Percentiles rank a stretch among this genome's conserved stretches.
phyloP scores from a whole-genome alignment of 2,888 invertebrate genomes.

The Lepidochrysops patricia region DNA sequence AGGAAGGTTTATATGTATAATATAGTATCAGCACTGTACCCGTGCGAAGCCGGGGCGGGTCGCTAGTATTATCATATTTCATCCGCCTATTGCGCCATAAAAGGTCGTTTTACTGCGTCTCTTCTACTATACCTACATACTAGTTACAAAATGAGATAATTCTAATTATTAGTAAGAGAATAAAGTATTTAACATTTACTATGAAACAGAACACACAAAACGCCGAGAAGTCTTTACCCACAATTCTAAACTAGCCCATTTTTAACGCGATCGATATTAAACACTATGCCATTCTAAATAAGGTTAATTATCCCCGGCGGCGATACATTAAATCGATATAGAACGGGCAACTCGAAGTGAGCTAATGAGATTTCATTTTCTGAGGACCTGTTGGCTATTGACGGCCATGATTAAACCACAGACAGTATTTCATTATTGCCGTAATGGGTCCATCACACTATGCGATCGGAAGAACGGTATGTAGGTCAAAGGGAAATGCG shows the following conservation, averaged over 20 bases:
- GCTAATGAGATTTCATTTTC: constrained; percentile 3
- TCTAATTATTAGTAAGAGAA: too few species aligned
- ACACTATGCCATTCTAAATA: neutral
- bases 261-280: neutral
- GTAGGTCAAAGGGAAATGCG: neutral
- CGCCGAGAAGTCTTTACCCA: neutral
- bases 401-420: constrained; percentile 1
- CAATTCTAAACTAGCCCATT: neutral
- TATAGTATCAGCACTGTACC: too few species aligned
- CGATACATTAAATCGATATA: neutral
- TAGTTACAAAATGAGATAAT: too few species aligned
- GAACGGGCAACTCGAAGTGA: neutral
- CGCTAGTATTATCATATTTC: too few species aligned
- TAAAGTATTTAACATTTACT: neutral
- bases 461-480: neutral
- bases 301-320: neutral
- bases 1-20: too few species aligned
- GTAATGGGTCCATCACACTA: neutral
- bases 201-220: neutral
- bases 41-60: too few species aligned
- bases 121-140: too few species aligned
- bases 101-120: too few species aligned
- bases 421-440: neutral
- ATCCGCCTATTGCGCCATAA: too few species aligned
- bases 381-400: neutral